Percentiles rank a stretch among this genome's conserved stretches.
Evolutionary conservation across 2,888 invertebrate species (phyloP).

Genomic region (Eilema depressum): DNA sequence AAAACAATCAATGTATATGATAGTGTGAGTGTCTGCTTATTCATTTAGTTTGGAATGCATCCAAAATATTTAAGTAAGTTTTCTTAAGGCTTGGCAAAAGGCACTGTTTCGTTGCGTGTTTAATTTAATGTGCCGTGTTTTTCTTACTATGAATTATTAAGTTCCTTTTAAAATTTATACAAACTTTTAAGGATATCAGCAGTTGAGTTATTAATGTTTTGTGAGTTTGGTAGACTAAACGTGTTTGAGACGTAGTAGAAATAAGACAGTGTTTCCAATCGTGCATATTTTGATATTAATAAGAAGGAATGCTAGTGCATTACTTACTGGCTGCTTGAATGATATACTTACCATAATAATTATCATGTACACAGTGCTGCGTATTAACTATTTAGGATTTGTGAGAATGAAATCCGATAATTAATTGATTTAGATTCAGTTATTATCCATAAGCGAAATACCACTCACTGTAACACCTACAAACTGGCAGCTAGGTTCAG

Average conservation of each 20-base stretch:
- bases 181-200: slow-evolving; percentile 10
- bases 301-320: background rate
- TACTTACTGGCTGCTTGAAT: background rate
- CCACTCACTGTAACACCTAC: too few species aligned
- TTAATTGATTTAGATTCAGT: too few species aligned
- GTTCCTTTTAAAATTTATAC: slow-evolving; percentile 9
- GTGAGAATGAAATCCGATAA: background rate
- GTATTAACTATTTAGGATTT: background rate
- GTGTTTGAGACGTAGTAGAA: background rate
- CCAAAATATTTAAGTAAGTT: slow-evolving; percentile 68
- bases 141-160: slow-evolving; percentile 33
- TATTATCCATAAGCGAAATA: too few species aligned
- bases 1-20: slow-evolving; percentile 8
- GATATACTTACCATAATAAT: background rate
- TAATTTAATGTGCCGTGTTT: slow-evolving; percentile 48
- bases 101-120: slow-evolving; percentile 48
- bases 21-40: slow-evolving; percentile 43
- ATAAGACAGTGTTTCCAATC: background rate
- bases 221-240: background rate
- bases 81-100: slow-evolving; percentile 57
- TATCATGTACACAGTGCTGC: background rate
- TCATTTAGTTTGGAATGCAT: slow-evolving; percentile 64
- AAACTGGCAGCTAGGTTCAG: too few species aligned
- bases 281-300: background rate
- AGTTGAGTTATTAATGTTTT: background rate